Evolutionary conservation across 2,888 invertebrate species (phyloP).

Genomic region (Exocentrus adspersus): DNA sequence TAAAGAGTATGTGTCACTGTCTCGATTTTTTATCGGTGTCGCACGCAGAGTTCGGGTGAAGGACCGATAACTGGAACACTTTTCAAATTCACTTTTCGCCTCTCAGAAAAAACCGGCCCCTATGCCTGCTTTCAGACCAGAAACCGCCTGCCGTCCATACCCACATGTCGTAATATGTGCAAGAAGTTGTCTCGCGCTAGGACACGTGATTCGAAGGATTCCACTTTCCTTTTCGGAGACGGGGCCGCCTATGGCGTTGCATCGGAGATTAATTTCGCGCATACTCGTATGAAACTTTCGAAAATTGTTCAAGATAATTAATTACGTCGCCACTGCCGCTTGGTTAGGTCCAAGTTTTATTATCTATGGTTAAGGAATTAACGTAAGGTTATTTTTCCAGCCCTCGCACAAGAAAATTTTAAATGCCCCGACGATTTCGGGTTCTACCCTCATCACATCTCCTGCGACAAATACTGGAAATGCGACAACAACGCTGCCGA

Average conservation of each 20-base stretch:
- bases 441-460: constrained; percentile 89
- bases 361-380: no score
- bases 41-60: constrained; percentile 45
- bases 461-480: constrained; percentile 96
- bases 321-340: no score
- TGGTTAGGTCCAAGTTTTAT: no score
- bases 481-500: constrained; percentile 90
- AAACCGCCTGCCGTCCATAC: constrained; percentile 13
- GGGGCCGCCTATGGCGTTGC: background rate
- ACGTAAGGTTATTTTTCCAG: no score
- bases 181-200: constrained; percentile 21
- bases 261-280: constrained; percentile 64
- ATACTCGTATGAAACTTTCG: constrained; percentile 84
- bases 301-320: no score
- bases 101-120: constrained; percentile 31
- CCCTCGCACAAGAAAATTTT: constrained; percentile 82
- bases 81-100: constrained; percentile 49
- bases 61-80: constrained; percentile 55
- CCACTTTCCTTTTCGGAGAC: constrained; percentile 30
- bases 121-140: constrained; percentile 35
- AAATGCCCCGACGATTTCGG: constrained; percentile 95
- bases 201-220: constrained; percentile 28
- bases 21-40: background rate
- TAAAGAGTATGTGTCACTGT: no score
- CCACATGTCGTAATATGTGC: constrained; percentile 33